Evolutionary conservation across 1,140 invertebrate species (phyloP).

Genomic region (Reticulitermes speratus): DNA sequence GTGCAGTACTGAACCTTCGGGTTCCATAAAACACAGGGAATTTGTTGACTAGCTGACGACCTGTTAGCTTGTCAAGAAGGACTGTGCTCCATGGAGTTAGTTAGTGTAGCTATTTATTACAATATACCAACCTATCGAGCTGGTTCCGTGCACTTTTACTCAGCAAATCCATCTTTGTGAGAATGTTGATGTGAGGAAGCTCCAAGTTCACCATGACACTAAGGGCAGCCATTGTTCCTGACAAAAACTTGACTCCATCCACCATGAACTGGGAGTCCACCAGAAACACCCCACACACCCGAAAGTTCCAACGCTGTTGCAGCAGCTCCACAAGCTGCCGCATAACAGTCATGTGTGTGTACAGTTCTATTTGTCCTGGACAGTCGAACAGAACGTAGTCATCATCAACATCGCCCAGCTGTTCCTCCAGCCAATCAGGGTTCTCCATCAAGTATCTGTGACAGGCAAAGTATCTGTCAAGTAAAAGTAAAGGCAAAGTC

Average conservation of each 20-base stretch:
- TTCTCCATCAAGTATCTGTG: conserved; percentile 85
- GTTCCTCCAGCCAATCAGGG: conserved; percentile 85
- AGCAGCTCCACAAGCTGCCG: conserved; percentile 77
- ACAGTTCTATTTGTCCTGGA: conserved; percentile 98
- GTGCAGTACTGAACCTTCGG: too few species aligned
- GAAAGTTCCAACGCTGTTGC: conserved; percentile 82
- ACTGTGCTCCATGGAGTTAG: too few species aligned
- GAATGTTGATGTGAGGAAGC: conserved; percentile 89
- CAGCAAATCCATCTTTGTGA: conserved; percentile 95
- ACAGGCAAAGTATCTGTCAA: conserved; percentile 35
- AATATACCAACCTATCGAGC: conserved; percentile 62
- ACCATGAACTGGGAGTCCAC: conserved; percentile 97
- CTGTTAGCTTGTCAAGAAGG: too few species aligned
- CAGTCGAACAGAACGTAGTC: conserved; percentile 99
- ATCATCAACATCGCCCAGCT: conserved; percentile 75
- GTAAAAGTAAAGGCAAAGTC: too few species aligned
- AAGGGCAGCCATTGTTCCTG: conserved; percentile 88
- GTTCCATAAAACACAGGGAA: too few species aligned
- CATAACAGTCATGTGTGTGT: conserved; percentile 93
- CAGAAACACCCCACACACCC: conserved; percentile 88
- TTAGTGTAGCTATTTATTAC: too few species aligned
- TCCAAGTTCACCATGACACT: conserved; percentile 97
- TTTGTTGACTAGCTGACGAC: too few species aligned
- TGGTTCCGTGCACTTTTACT: conserved; percentile 77
- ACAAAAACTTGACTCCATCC: conserved; percentile 93